Evolutionary conservation across 2,888 invertebrate genomes (phyloP).

Genomic region (Dimorphilus gyrociliatus): DNA sequence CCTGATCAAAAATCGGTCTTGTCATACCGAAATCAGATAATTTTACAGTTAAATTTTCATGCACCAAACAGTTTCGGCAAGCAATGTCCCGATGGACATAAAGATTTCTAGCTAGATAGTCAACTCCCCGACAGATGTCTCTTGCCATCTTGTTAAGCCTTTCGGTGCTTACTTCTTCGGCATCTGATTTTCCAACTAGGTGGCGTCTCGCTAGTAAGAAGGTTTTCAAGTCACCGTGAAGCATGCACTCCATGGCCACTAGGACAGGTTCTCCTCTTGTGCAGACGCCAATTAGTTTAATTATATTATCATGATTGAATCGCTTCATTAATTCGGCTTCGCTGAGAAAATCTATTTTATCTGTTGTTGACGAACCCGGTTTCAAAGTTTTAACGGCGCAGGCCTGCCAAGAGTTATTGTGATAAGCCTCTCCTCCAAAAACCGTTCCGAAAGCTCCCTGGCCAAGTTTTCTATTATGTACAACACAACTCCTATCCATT

Average conservation of each 20-base stretch:
- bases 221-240: slow-evolving; percentile 77
- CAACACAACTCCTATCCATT: slow-evolving; percentile 61
- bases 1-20: slow-evolving; percentile 65
- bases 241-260: slow-evolving; percentile 82
- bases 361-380: slow-evolving; percentile 60
- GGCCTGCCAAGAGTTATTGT: slow-evolving; percentile 51
- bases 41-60: slow-evolving; percentile 53
- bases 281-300: slow-evolving; percentile 66
- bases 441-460: slow-evolving; percentile 85
- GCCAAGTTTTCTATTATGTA: slow-evolving; percentile 41
- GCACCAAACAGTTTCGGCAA: slow-evolving; percentile 59
- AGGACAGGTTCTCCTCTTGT: slow-evolving; percentile 71
- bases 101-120: slow-evolving; percentile 64
- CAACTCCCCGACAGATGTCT: slow-evolving; percentile 66
- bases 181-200: slow-evolving; percentile 45
- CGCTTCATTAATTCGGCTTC: slow-evolving; percentile 88
- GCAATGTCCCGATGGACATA: slow-evolving; percentile 75
- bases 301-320: slow-evolving; percentile 74
- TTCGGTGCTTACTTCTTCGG: slow-evolving; percentile 59
- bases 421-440: slow-evolving; percentile 69
- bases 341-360: slow-evolving; percentile 68
- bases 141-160: slow-evolving; percentile 69
- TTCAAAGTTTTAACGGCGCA: slow-evolving; percentile 61
- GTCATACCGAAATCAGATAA: slow-evolving; percentile 84
- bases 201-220: slow-evolving; percentile 68